These are phyloP conservation scores for Procavia capensis DNA, from an alignment of 2,113 vertebrate genomes.

Conservation along the genomic window DNA sequence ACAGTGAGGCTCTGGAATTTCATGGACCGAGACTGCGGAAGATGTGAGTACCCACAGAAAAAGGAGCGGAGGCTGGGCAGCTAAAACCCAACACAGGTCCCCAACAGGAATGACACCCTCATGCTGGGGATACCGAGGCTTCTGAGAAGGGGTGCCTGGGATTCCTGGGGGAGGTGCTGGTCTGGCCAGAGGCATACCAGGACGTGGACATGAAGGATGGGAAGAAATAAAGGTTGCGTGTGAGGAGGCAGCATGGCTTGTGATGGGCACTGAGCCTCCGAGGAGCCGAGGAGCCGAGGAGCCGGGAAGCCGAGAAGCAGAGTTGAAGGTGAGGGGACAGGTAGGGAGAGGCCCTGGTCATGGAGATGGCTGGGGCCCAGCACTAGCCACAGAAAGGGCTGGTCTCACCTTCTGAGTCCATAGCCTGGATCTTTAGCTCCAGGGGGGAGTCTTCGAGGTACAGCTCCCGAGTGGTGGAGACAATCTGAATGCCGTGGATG, in stretches of 20 bases:
- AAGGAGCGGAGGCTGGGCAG: not conserved
- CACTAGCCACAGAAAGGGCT: accelerated
- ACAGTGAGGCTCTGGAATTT: not conserved
- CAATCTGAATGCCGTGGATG: slow-evolving; percentile 94
- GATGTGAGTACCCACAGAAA: not conserved
- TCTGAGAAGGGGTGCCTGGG: too few species aligned
- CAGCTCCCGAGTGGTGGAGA: slow-evolving; percentile 97
- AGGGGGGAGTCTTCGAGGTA: slow-evolving; percentile 97
- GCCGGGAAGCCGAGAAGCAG: too few species aligned
- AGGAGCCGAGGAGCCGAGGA: too few species aligned
- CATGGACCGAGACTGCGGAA: not conserved
- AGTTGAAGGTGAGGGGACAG: accelerated
- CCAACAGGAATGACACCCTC: not conserved
- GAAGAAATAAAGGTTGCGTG: not conserved
- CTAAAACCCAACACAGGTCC: not conserved
- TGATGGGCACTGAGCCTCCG: not conserved
- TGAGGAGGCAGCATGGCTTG: not conserved
- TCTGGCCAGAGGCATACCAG: not conserved
- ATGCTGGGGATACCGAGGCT: not conserved
- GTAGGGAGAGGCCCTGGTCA: too few species aligned
- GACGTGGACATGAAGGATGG: not conserved
- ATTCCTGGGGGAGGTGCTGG: not conserved
- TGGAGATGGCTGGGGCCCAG: accelerated
- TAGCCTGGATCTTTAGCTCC: slow-evolving; percentile 93
- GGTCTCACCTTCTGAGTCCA: slow-evolving; percentile 95